Base-by-base conservation (phyloP, 2,888 invertebrate species). In the Sminthurides aquaticus region DNA sequence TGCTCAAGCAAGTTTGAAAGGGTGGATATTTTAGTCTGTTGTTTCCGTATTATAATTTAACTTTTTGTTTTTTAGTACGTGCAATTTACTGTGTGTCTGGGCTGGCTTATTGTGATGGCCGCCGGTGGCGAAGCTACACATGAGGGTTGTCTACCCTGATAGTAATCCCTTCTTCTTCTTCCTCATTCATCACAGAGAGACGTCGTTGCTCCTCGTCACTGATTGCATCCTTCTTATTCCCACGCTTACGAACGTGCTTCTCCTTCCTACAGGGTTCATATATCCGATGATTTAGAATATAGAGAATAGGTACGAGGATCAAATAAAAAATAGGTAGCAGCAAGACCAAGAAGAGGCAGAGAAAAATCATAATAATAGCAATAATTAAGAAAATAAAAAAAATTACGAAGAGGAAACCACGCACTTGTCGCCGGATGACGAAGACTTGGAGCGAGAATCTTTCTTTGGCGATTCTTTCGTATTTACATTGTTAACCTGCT, bases 151-250 rank as follows among this genome's bases (percentile, higher is more conserved):
- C 83, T 83, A 85, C 84, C 84, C 84, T 84, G 76, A 85, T 84
- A 60, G 82, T 83, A 68, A 84, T 82, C 75, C 80, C 79, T 74
- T 88, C 87, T 73, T 89, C 88, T 78, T 89, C 90, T 72, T 91
- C 91, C 69, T 92, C 91, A 69, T 86, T 86, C 90, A 91, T 91
- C 34, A 89, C 90, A 26, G 91, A 90, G 52, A 92, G 81, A 69
- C 91, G 84, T 75, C 81, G 81, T 68, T 79, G 80, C 75, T 83
- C 83, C 68, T 84, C 83, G 18, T 82, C 81, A 65, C 78, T 78
- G 60, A 81, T 76, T 8, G 80, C 80, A 72, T 86, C 85, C 71
- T 85, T 88, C 78, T 88, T 88, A 68, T 85, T 85, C 57, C 83
- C 82, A 65, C 85, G 79, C 76, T 88, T 88, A 80, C 88, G 87